A percentile compares a stretch with the other conserved stretches of the same genome.
Evolutionary conservation across 2,888 invertebrate genomes (phyloP).

Genomic region (Meteorus colon): DNA sequence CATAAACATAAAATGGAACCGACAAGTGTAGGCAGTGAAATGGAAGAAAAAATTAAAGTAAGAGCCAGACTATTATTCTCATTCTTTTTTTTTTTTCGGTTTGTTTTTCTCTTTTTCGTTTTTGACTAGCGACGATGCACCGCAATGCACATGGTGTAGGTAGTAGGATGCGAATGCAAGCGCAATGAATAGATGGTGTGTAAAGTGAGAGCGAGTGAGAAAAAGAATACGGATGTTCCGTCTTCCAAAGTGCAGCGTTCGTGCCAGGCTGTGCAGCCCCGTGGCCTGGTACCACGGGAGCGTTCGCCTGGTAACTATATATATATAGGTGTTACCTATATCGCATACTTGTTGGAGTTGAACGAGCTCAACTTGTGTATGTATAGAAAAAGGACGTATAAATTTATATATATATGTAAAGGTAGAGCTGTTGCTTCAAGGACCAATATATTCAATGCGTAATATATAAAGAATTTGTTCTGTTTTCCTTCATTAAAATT

Average conservation of each 20-base stretch:
- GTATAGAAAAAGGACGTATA: conserved; percentile 27
- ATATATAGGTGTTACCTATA: conserved; percentile 49
- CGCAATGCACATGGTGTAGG: conserved; percentile 28
- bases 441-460: not conserved
- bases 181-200: conserved; percentile 14
- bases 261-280: conserved; percentile 71
- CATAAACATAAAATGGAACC: conserved; percentile 7
- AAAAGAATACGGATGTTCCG: conserved; percentile 42
- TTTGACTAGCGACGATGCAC: conserved; percentile 33
- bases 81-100: conserved; percentile 27
- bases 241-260: conserved; percentile 64
- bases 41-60: conserved; percentile 3
- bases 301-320: conserved; percentile 52
- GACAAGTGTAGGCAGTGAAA: not conserved
- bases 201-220: conserved; percentile 29
- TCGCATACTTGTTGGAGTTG: conserved; percentile 44
- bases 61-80: not conserved
- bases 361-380: conserved; percentile 28
- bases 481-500: no score
- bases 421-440: not conserved
- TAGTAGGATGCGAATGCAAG: conserved; percentile 19
- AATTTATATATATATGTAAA: conserved; percentile 9
- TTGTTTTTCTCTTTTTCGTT: conserved; percentile 10
- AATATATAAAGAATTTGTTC: not conserved
- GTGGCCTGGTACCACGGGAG: conserved; percentile 67